Base-by-base conservation (phyloP, 64 coral and sea anemone species). In the Exaiptasia diaphana region DNA sequence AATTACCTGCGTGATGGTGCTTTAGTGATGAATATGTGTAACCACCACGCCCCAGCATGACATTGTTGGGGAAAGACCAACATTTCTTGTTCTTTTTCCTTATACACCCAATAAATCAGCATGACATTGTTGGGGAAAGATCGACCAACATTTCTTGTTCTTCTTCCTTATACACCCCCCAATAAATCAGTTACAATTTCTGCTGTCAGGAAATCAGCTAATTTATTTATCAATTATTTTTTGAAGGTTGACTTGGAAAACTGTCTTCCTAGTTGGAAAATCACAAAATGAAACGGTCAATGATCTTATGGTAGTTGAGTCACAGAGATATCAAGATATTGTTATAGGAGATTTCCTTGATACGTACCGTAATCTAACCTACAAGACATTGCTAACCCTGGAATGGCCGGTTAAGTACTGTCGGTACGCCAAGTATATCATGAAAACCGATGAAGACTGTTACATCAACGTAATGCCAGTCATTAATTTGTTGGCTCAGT, bases 401-500 rank as follows among this genome's bases (percentile, higher is more conserved):
- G 45, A 30, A 38, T 87, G 84, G 84, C 50, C 84, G 7, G 21
- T 39, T 3, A 37, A 28, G 32, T 23, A 87, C 58, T 87, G 84
- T 30, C 61, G 17, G n/a, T n/a, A 70, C 17, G 33, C 84, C 6
- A 87, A 68, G 46, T 87, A 87, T 43, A 56, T 87, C 14, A 58
- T 87, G 14, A 87, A 87, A 69, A 87, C 84, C 3, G 84, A 87
- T 28, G 84, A 87, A 33, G 84, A 87, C 59, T 87, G 84, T 20
- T 87, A 68, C 57, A 49, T 87, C 5, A 87, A 87, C 34, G 50
- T 87, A 2, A 40, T 87, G 41, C 78, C 84, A n/a, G 33, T 87
- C 5, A 21, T 87, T 37, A 28, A 67, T 48, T 87, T 72, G 84
- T 23, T 87, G 12, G 60, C 49, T 11, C 59, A 78, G 4, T 77